These are phyloP conservation scores for Tachysurus fulvidraco DNA, from an alignment of 2,113 vertebrate genomes.

Conservation along the genomic window DNA sequence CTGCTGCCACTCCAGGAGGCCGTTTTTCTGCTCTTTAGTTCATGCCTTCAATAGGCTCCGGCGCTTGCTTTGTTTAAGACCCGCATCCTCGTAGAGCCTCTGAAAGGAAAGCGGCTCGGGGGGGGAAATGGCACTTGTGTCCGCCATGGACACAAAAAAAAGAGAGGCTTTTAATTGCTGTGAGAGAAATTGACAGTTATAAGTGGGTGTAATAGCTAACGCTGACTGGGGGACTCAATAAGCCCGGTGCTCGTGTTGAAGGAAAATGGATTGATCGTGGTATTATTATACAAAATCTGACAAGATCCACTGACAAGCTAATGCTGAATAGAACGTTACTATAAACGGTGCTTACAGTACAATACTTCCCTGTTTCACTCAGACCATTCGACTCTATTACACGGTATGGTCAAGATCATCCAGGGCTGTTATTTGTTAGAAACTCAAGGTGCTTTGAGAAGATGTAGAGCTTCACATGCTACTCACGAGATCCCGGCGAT, in stretches of 20 bases:
- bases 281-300: background rate
- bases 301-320: background rate
- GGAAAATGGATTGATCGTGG: background rate
- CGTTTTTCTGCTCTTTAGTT: slow-evolving; percentile 14
- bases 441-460: background rate
- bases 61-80: slow-evolving; percentile 12
- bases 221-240: background rate
- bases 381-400: background rate
- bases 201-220: background rate
- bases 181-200: background rate
- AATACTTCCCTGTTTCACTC: background rate
- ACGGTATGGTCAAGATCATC: background rate
- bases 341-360: background rate
- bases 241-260: background rate
- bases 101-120: background rate
- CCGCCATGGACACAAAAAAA: slow-evolving; percentile 7
- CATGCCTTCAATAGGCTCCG: background rate
- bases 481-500: no score
- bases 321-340: background rate
- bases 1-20: slow-evolving; percentile 30
- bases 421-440: no score
- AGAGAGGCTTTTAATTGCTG: background rate
- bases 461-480: background rate
- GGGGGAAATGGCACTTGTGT: background rate
- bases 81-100: background rate